A percentile compares a stretch with the other conserved stretches of the same genome.
Evolutionary conservation across 2,797 vertebrate genomes (phyloP).

Genomic region (Cossypha dichroa): DNA sequence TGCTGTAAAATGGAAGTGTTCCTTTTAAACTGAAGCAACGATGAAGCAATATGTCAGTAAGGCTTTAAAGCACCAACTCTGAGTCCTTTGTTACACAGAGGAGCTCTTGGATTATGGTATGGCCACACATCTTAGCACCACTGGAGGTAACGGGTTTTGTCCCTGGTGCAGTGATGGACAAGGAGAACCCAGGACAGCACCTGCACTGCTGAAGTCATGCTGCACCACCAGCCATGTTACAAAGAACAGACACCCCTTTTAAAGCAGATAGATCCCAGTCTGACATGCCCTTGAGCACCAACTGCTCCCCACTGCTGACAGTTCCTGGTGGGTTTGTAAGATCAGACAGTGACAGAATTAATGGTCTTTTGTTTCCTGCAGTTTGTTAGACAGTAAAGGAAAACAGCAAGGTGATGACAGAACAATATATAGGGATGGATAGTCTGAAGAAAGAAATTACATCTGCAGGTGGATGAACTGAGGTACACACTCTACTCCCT

Average conservation of each 20-base stretch:
- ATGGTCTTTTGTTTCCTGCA: not conserved
- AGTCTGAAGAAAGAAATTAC: not conserved
- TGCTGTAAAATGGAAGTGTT: not conserved
- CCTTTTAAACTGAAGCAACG: not conserved
- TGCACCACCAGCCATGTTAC: not conserved
- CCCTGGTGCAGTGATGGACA: fast-evolving
- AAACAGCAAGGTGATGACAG: not conserved
- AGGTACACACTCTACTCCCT: not conserved
- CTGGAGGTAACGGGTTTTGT: not conserved
- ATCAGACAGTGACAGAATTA: not conserved
- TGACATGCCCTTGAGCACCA: not conserved
- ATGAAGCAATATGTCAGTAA: not conserved
- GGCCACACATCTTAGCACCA: not conserved
- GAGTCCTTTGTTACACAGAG: not conserved
- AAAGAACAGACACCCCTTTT: not conserved
- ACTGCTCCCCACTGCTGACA: not conserved
- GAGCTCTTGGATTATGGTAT: not conserved
- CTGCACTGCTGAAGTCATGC: not conserved
- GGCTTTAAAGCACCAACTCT: not conserved
- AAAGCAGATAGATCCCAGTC: not conserved
- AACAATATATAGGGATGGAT: not conserved
- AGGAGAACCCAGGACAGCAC: not conserved
- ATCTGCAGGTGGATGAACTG: not conserved
- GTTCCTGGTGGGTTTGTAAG: not conserved
- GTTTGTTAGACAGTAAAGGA: not conserved